Conservation (phyloP, 1,140 invertebrate genomes). For the Amphibalanus amphitrite region DNA sequence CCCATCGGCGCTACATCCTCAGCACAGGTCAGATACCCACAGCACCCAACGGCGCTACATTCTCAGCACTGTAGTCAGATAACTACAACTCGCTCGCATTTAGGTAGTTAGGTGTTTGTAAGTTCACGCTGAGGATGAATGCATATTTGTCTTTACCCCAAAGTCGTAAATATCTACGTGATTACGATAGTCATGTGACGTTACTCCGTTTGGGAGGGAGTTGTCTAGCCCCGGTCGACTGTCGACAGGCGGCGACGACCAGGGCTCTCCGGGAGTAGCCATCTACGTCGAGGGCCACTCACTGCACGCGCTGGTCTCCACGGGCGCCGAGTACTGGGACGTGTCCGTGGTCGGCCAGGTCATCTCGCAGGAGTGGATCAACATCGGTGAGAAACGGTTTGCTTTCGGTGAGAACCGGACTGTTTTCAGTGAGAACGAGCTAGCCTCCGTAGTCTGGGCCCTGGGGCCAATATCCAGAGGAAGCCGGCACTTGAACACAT, state of each 20-base stretch:
- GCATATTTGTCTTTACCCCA: neutral
- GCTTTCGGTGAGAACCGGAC: too few species aligned
- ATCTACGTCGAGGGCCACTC: conserved; percentile 18
- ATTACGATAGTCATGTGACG: neutral
- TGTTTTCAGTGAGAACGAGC: too few species aligned
- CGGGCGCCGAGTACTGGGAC: conserved; percentile 20
- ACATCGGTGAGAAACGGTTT: too few species aligned
- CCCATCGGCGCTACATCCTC: conserved; percentile 3
- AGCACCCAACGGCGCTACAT: too few species aligned
- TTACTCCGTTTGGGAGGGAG: neutral
- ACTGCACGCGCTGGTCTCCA: conserved; percentile 21
- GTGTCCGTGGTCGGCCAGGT: conserved; percentile 16
- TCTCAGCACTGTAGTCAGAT: too few species aligned
- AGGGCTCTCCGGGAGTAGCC: conserved; percentile 21
- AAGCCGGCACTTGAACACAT: neutral
- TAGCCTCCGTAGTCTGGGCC: neutral
- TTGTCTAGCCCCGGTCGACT: neutral
- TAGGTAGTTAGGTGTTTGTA: conserved; percentile 9
- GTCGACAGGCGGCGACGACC: conserved; percentile 17
- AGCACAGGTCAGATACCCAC: neutral
- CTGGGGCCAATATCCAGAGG: neutral
- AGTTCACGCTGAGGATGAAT: conserved; percentile 5
- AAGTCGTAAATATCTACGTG: neutral
- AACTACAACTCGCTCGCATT: conserved; percentile 6
- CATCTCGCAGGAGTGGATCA: conserved; percentile 20